Conservation (phyloP, 2,888 invertebrate species). For the Geotrupes spiniger region DNA sequence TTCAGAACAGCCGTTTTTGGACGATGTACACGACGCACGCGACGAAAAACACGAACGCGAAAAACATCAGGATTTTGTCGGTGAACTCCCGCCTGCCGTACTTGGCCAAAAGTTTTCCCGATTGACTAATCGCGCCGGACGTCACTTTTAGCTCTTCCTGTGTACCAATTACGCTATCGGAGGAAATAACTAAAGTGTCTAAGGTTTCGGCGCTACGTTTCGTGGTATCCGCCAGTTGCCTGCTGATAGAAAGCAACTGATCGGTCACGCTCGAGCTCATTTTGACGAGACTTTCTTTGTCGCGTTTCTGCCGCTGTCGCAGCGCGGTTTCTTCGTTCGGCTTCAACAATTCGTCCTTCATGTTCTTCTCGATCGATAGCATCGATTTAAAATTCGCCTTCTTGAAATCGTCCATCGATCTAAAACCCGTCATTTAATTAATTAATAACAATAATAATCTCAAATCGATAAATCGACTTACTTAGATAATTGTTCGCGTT, state of each 20-base stretch:
- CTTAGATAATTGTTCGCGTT: constrained; percentile 69
- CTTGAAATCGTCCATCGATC: constrained; percentile 72
- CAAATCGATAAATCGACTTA: constrained; percentile 35
- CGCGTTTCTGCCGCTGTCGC: constrained; percentile 64
- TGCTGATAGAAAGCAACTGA: constrained; percentile 78
- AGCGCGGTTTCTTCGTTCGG: constrained; percentile 55
- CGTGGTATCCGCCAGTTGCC: constrained; percentile 83
- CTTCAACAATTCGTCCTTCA: constrained; percentile 67
- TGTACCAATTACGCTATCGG: constrained; percentile 68
- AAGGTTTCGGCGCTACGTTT: constrained; percentile 83
- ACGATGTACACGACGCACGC: constrained; percentile 91
- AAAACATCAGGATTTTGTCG: constrained; percentile 85
- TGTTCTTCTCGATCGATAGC: constrained; percentile 73
- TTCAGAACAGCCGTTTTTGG: constrained; percentile 80
- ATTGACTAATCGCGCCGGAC: constrained; percentile 82
- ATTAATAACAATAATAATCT: constrained; percentile 14
- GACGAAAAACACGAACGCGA: constrained; percentile 85
- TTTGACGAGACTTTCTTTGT: constrained; percentile 64
- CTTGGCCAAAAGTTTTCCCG: constrained; percentile 88
- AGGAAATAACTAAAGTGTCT: constrained; percentile 70
- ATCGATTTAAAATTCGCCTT: constrained; percentile 77
- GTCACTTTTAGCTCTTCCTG: constrained; percentile 81
- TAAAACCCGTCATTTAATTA: constrained; percentile 37
- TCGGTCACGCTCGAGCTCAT: constrained; percentile 79
- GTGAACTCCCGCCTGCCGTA: constrained; percentile 93